Base-by-base conservation (phyloP, 2,113 vertebrate species). In the Ia io region DNA sequence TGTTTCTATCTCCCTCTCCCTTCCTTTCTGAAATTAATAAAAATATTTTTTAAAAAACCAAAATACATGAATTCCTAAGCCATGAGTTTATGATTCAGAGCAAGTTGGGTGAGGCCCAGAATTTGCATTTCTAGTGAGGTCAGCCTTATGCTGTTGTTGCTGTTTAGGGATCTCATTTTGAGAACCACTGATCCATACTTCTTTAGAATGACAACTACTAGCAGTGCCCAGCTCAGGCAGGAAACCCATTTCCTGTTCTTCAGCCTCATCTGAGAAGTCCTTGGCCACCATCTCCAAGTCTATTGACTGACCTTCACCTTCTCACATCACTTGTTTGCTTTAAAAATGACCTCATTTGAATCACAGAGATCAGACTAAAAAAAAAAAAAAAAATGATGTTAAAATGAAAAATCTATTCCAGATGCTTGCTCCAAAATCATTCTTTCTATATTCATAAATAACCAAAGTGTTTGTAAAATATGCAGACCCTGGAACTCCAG, bases 41-140 rank as follows among this genome's bases (percentile, higher is more conserved):
- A 61, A 28, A 61, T 61, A 61, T 28, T 61, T 49, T 17, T 49
- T 5, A 5, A 61, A 61, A 61, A 61, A 5, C 12, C 59, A 61
- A 61, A 61, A 61, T 11, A 61, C 59, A 61, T 61, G 25, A 25
- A 61, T 61, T 61, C 59, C 42, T 85, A 13, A 28, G 25, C 3
- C 10, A 53, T 4, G 44, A n/a, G 28, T 71, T 18, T 49, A 42
- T 47, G n/a, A 40, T 63, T 96, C 65, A 56, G 30, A 77, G 20
- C 0, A 0, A 51, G 28, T 3, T 0, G 10, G 1, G 6, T 9
- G 1, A 32, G 22, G 25, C 25, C 16, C 16, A 88, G 71, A 30
- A 30, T 61, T 22, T 73, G 5, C 28, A 49, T 67, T 65, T 86
- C 44, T 83, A 83, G 30, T 7, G n/a, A 74, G 9, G 32, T 7